Percentiles rank a stretch among this genome's conserved stretches.
Conservation (phyloP, 37 sponge, comb jelly and placozoan genomes). For the Cliona cf. orientalis region DNA sequence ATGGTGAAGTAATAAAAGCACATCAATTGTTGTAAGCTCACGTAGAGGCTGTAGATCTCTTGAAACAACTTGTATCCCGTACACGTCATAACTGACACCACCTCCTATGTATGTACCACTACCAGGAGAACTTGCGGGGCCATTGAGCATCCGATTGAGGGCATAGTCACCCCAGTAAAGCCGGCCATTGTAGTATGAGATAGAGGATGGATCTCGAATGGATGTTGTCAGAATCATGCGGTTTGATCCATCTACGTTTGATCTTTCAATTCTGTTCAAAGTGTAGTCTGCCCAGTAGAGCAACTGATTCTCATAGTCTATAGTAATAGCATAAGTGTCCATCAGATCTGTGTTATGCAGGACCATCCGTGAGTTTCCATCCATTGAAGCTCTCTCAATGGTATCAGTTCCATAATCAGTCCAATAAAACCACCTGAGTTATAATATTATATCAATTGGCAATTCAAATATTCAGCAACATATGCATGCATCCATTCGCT, state of each 20-base stretch:
- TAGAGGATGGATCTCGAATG: background rate
- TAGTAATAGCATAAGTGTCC: slow-evolving; percentile 36
- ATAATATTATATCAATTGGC: background rate
- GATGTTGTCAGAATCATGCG: background rate
- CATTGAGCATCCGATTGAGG: background rate
- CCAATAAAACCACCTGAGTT: slow-evolving; percentile 59
- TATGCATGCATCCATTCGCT: no score
- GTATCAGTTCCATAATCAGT: slow-evolving; percentile 42
- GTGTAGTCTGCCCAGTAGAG: slow-evolving; percentile 68
- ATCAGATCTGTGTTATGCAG: slow-evolving; percentile 1
- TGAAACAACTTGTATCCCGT: background rate
- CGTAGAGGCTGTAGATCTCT: background rate
- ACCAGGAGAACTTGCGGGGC: background rate
- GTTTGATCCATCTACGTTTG: background rate
- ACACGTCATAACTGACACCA: background rate
- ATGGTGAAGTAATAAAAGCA: background rate
- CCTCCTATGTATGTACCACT: background rate
- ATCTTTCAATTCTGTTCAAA: background rate
- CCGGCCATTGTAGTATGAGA: background rate
- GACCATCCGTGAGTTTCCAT: slow-evolving; percentile 28
- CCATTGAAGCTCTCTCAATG: slow-evolving; percentile 69
- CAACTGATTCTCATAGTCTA: slow-evolving; percentile 56
- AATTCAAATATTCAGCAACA: background rate
- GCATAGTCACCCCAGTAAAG: slow-evolving; percentile 16
- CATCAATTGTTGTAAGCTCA: background rate